Evolutionary conservation across 2,113 vertebrate genomes (phyloP).

Genomic region (Neotoma lepida): DNA sequence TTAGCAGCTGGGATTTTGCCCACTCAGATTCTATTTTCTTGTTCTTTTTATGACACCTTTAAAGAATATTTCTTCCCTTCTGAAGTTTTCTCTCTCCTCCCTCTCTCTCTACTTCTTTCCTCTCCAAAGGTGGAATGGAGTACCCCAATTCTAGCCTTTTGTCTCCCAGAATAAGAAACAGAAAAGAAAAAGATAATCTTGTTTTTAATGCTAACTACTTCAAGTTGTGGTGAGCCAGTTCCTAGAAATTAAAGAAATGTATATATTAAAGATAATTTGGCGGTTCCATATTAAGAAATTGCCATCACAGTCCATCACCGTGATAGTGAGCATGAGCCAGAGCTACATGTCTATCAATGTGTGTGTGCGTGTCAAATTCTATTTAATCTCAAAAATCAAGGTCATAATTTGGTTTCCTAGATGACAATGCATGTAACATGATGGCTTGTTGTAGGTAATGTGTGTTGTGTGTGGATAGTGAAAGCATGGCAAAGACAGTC

Average conservation of each 20-base stretch:
- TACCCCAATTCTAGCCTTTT: background rate
- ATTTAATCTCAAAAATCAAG: too few species aligned
- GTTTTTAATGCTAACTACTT: background rate
- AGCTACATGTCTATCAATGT: background rate
- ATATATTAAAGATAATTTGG: background rate
- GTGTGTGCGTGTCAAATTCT: background rate
- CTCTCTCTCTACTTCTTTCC: background rate
- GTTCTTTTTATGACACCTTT: background rate
- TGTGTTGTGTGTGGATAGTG: background rate
- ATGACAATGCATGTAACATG: background rate
- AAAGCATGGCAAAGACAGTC: background rate
- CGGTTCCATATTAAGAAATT: background rate
- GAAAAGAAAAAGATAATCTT: conserved; percentile 1
- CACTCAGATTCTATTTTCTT: background rate
- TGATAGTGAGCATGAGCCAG: background rate
- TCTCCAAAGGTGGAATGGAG: background rate
- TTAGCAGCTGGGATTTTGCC: background rate
- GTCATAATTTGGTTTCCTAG: background rate
- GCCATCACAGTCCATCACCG: background rate
- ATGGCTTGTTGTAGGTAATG: background rate
- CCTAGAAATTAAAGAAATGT: conserved; percentile 1
- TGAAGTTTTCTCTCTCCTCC: background rate
- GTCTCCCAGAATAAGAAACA: background rate
- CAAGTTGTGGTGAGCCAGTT: background rate
- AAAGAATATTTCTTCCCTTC: background rate